These are phyloP conservation scores for Gallinago media DNA, from an alignment of 2,113 vertebrate species.

Conservation along the genomic window DNA sequence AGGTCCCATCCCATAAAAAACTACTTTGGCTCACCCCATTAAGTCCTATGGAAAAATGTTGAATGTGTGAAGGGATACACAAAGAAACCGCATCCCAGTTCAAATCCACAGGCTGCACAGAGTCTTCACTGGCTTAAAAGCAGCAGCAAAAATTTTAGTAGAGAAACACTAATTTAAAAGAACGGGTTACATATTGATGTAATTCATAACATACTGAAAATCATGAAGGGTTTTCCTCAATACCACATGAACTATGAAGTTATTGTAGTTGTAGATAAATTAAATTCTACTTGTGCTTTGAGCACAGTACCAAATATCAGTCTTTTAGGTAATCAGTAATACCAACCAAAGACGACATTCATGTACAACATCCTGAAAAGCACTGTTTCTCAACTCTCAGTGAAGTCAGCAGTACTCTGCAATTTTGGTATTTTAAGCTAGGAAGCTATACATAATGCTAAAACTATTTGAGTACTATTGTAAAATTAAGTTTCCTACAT, in stretches of 20 bases:
- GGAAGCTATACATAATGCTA: background rate
- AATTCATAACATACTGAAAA: background rate
- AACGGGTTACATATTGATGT: background rate
- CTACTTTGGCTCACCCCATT: background rate
- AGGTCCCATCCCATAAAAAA: background rate
- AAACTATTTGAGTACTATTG: background rate
- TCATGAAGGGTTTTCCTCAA: background rate
- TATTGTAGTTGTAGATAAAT: background rate
- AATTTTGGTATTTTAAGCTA: background rate
- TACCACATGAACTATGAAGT: background rate
- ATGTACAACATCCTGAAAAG: background rate
- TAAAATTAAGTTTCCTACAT: slow-evolving; percentile 82
- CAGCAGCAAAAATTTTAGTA: background rate
- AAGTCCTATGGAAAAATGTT: background rate
- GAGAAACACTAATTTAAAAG: background rate
- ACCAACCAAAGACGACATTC: background rate
- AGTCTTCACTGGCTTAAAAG: background rate
- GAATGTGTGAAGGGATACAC: background rate
- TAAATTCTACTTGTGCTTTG: background rate
- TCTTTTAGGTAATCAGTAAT: background rate
- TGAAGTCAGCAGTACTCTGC: background rate
- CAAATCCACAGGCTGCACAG: background rate
- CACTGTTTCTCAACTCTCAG: background rate
- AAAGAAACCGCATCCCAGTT: background rate
- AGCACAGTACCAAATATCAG: background rate